Percentiles rank a stretch among this genome's conserved stretches.
Conservation (phyloP, 2,888 invertebrate species). For the Myopa testacea region DNA sequence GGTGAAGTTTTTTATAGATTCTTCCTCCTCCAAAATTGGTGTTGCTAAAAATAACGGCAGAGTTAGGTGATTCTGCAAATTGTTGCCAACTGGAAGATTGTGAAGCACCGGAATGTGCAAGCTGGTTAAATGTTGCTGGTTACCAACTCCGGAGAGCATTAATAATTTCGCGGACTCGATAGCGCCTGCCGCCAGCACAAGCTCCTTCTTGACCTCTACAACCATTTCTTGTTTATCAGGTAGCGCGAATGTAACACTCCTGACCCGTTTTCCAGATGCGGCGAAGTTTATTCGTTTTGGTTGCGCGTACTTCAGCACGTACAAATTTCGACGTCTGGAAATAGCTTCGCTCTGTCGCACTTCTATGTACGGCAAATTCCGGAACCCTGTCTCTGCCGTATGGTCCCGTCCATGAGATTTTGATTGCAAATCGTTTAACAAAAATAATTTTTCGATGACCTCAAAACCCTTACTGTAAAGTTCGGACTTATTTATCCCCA, state of each 20-base stretch:
- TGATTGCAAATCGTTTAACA: constrained; percentile 64
- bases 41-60: constrained; percentile 66
- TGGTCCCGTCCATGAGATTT: constrained; percentile 68
- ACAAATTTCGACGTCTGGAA: constrained; percentile 75
- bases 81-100: constrained; percentile 73
- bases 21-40: constrained; percentile 49
- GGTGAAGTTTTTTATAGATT: constrained; percentile 55
- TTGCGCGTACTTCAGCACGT: constrained; percentile 71
- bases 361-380: constrained; percentile 63
- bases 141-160: constrained; percentile 60
- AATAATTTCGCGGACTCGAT: constrained; percentile 56
- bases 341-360: constrained; percentile 78
- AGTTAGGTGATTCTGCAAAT: constrained; percentile 84
- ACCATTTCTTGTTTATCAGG: constrained; percentile 61
- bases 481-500: constrained; percentile 67
- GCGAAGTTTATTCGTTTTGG: constrained; percentile 71
- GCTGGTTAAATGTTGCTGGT: constrained; percentile 47
- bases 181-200: constrained; percentile 56
- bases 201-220: constrained; percentile 51
- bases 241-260: constrained; percentile 69
- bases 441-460: constrained; percentile 51
- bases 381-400: constrained; percentile 65
- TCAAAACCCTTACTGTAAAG: constrained; percentile 44
- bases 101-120: constrained; percentile 51
- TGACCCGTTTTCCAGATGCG: constrained; percentile 65